phyloP scores from a whole-genome alignment of 2,888 invertebrate species.

The Volucella inflata region DNA sequence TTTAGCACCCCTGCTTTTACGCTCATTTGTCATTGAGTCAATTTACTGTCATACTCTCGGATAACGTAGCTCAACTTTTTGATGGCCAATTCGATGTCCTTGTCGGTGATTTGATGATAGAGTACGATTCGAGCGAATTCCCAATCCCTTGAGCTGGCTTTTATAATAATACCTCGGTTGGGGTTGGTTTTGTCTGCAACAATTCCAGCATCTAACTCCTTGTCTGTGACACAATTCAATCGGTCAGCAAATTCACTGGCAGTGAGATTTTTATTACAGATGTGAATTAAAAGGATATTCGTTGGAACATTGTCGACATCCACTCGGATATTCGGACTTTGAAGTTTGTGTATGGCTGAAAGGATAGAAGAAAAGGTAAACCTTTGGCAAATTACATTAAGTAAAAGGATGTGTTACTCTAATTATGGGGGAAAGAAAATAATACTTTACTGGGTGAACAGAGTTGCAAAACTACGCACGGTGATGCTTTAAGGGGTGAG shows the following conservation, averaged over 20 bases:
- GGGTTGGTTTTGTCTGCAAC: conserved; percentile 81
- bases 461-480: too few species aligned
- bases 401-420: too few species aligned
- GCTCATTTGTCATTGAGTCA: conserved; percentile 68
- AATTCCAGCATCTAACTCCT: conserved; percentile 85
- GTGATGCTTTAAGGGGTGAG: too few species aligned
- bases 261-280: conserved; percentile 85
- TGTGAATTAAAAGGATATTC: conserved; percentile 90
- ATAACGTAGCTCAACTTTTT: conserved; percentile 89
- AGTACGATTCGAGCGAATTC: conserved; percentile 88
- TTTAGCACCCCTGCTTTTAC: neutral
- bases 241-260: conserved; percentile 86
- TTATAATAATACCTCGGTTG: conserved; percentile 85
- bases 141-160: conserved; percentile 86
- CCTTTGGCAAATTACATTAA: neutral
- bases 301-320: conserved; percentile 87
- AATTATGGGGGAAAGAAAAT: too few species aligned
- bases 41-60: conserved; percentile 85
- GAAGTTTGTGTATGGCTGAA: conserved; percentile 86
- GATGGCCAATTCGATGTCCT: conserved; percentile 88
- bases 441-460: too few species aligned
- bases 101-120: conserved; percentile 89
- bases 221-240: conserved; percentile 83
- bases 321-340: conserved; percentile 87
- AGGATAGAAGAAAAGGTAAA: neutral